These are phyloP conservation scores for Rhagonycha lutea DNA, from an alignment of 2,888 invertebrate species.

Conservation along the genomic window DNA sequence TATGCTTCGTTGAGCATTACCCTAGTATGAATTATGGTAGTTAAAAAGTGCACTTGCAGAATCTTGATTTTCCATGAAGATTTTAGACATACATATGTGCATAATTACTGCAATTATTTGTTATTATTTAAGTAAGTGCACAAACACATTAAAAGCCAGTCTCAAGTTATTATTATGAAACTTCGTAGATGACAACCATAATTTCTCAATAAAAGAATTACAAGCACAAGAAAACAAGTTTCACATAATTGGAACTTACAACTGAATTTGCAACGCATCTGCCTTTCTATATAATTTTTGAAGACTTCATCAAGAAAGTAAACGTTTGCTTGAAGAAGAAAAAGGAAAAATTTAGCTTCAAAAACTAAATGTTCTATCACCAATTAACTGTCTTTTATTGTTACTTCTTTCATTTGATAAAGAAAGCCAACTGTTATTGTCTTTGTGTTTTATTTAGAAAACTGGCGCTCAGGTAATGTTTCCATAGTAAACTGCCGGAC, in stretches of 20 bases:
- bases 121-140: neutral
- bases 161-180: neutral
- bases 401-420: too few relatives aligned
- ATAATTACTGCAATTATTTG: neutral
- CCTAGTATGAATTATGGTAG: constrained; percentile 7
- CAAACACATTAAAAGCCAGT: neutral
- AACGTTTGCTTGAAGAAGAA: too few relatives aligned
- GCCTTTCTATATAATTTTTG: neutral
- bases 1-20: constrained; percentile 13
- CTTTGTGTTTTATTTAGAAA: too few relatives aligned
- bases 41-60: constrained; percentile 6
- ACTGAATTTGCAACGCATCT: neutral
- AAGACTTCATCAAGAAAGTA: neutral
- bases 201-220: neutral
- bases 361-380: too few relatives aligned
- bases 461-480: too few relatives aligned
- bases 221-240: neutral
- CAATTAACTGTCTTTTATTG: too few relatives aligned
- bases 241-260: neutral
- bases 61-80: constrained; percentile 9
- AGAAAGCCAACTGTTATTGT: too few relatives aligned
- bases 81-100: neutral
- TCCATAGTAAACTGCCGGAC: too few relatives aligned
- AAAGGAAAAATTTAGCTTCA: too few relatives aligned
- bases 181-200: neutral